These are phyloP conservation scores for Mus spretus DNA, from an alignment of 2,797 vertebrate species.

Conservation along the genomic window DNA sequence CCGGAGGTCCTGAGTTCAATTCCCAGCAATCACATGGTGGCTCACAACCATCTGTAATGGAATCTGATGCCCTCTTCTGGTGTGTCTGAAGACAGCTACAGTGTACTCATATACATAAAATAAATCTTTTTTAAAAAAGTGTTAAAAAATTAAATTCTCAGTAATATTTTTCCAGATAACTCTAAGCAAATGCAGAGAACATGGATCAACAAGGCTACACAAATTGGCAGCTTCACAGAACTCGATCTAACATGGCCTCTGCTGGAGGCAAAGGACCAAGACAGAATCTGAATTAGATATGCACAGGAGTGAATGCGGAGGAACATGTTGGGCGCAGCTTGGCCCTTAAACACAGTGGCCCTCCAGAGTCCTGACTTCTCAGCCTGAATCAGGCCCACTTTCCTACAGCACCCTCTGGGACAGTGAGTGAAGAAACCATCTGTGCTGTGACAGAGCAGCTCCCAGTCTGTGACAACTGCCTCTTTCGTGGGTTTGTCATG, in stretches of 20 bases:
- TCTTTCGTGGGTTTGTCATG: neutral
- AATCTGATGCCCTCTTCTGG: no score
- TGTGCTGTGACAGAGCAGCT: neutral
- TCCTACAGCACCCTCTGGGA: neutral
- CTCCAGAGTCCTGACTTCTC: no score
- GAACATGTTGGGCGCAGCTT: neutral
- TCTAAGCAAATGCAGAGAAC: neutral
- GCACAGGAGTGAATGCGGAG: neutral
- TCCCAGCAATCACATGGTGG: no score
- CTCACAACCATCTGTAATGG: no score
- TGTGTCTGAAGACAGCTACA: no score
- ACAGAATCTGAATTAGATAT: neutral
- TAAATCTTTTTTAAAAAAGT: no score
- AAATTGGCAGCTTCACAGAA: conserved; percentile 11
- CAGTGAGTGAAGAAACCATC: no score
- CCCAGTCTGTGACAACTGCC: neutral
- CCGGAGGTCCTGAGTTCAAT: no score
- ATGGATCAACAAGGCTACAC: neutral
- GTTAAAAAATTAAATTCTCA: neutral
- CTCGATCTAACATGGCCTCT: neutral
- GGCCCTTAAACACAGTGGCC: neutral
- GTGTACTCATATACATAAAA: no score
- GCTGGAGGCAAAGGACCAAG: neutral
- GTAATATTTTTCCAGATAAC: conserved; percentile 50
- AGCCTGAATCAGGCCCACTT: no score